Conservation (phyloP, 2,113 vertebrate species). For the Ameiurus melas region DNA sequence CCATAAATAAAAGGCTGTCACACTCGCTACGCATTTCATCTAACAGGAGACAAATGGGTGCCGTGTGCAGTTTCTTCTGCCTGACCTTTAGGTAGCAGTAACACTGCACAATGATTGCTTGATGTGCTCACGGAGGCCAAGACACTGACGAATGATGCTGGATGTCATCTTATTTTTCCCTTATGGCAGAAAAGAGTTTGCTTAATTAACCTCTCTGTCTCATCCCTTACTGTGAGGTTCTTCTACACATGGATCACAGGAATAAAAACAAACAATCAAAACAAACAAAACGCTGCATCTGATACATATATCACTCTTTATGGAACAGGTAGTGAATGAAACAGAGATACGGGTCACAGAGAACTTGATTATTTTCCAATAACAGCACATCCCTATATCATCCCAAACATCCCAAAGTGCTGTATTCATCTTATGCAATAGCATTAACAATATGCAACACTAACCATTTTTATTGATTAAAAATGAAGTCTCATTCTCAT, state of each 20-base stretch:
- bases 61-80: constrained; percentile 47
- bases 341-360: neutral
- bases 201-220: constrained; percentile 68
- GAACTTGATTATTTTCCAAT: neutral
- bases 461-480: neutral
- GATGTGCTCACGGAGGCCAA: constrained; percentile 47
- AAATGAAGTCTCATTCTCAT: too few species aligned
- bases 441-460: too few species aligned
- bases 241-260: constrained; percentile 34
- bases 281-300: constrained; percentile 23
- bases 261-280: neutral
- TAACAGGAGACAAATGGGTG: constrained; percentile 49
- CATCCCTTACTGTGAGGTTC: constrained; percentile 36
- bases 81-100: constrained; percentile 63
- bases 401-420: neutral
- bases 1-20: constrained; percentile 53
- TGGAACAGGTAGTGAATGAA: neutral
- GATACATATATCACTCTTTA: constrained; percentile 39
- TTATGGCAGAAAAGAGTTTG: constrained; percentile 67
- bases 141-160: constrained; percentile 68
- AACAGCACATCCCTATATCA: neutral
- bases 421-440: neutral
- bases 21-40: constrained; percentile 45
- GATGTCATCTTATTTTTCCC: constrained; percentile 66
- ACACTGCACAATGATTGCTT: constrained; percentile 50